Evolutionary conservation across 2,113 vertebrate genomes (phyloP), one percentile per base, ranked within the genome.

Genomic region (Petroica traversi): DNA sequence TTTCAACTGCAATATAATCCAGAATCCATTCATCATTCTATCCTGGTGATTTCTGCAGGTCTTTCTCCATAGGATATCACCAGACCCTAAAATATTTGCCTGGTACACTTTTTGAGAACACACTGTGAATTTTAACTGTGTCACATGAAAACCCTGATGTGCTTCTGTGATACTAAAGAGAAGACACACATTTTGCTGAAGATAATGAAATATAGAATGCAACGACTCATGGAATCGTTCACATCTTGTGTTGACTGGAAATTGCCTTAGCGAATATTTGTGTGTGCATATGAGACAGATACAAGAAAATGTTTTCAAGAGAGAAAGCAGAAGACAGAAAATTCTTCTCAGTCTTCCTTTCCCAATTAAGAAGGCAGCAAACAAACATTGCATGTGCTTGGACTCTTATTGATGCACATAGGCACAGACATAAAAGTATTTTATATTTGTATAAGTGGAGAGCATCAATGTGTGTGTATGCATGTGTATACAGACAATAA

Each of bases 11-110:
- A 93, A 52, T 87, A 77, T 62, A 93, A 96, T 41, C 75, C 83
- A 79, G 84, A 88, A 94, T 73, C 73, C 71, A 94, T 95, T 96
- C n/a, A n/a, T 96, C 85, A 78, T 49, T 97, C 75, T 71, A 63
- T 57, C 66, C 54, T 52, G 19, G 68, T 75, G 58, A 86, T 76
- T 97, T 79, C 68, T 91, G 57, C 73, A 55, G 22, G 24, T 66
- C 75, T 33, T 85, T 94, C 89, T 93, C 91, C 49, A 33, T 36
- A 76, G 72, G 83, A 72, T 55, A 84, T 33, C 41, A 83, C 14
- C 49, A 91, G 80, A 95, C 68, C 96, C 95, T 89, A 77, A 95
- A 91, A 87, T 89, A 59, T 86, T 82, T 76, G 38, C 58, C 55
- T 72, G 79, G 59, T 40, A 68, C 31, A 71, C 41, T 63, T 89